These are phyloP conservation scores for Scalopus aquaticus DNA, from an alignment of 2,113 vertebrate genomes.

Conservation along the genomic window DNA sequence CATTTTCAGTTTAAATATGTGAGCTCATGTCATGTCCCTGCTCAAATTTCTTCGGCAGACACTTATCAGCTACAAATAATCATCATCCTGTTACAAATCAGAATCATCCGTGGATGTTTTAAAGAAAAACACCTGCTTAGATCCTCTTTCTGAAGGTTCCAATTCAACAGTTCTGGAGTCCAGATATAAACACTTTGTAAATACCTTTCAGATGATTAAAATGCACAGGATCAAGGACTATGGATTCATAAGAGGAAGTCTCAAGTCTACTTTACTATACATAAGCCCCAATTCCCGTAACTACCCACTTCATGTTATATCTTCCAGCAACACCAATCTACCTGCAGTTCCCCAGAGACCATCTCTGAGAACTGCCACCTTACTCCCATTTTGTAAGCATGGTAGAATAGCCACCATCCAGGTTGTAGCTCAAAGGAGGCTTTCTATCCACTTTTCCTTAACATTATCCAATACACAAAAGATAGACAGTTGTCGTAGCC, in stretches of 20 bases:
- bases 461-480: neutral
- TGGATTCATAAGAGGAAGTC: neutral
- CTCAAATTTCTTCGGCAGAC: neutral
- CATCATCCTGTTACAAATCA: neutral
- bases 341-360: neutral
- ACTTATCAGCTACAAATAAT: neutral
- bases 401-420: neutral
- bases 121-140: neutral
- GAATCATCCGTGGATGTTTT: neutral
- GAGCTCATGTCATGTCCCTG: neutral
- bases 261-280: neutral
- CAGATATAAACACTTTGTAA: neutral
- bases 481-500: too few relatives aligned
- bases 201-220: neutral
- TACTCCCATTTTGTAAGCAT: fast-evolving
- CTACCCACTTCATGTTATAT: neutral
- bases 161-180: neutral
- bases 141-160: neutral
- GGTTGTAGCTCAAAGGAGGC: neutral
- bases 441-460: neutral
- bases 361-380: neutral
- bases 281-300: neutral
- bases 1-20: neutral
- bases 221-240: neutral
- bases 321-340: neutral